Evolutionary conservation across 2,888 invertebrate genomes (phyloP).

Genomic region (Nemotelus pantherinus): DNA sequence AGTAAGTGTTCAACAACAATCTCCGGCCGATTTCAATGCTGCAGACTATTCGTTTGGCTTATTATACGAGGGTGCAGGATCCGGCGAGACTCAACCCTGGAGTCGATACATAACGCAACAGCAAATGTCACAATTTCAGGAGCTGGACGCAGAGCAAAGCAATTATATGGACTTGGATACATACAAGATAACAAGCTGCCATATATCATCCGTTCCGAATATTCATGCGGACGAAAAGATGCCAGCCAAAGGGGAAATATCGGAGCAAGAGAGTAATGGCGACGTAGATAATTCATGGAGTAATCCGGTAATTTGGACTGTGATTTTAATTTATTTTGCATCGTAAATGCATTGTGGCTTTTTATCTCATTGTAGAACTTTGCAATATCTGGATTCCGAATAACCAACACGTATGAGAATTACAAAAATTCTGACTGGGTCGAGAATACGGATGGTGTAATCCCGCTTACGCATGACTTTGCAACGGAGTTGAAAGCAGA

Average conservation of each 20-base stretch:
- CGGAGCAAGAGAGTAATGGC: constrained; percentile 87
- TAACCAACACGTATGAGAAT: constrained; percentile 53
- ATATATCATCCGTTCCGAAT: constrained; percentile 65
- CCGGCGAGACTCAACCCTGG: constrained; percentile 30
- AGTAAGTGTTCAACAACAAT: constrained; percentile 25
- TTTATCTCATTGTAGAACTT: constrained; percentile 26
- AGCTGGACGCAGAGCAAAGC: constrained; percentile 55
- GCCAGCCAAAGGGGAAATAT: constrained; percentile 87
- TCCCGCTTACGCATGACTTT: constrained; percentile 24
- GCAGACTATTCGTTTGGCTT: constrained; percentile 58
- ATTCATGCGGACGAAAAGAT: constrained; percentile 87
- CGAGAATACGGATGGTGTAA: constrained; percentile 61
- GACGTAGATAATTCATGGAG: constrained; percentile 80
- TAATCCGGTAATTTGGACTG: constrained; percentile 68
- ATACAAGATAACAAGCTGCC: constrained; percentile 55
- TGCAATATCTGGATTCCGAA: constrained; percentile 30
- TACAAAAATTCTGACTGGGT: constrained; percentile 53
- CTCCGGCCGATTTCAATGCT: constrained; percentile 22
- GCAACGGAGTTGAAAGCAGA: constrained; percentile 18
- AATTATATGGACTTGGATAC: constrained; percentile 64
- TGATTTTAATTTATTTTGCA: neutral
- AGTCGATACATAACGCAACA: constrained; percentile 46
- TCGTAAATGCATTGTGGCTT: neutral
- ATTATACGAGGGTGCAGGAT: constrained; percentile 52
- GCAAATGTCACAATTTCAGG: constrained; percentile 55